Base-by-base conservation (phyloP, 2,888 invertebrate species). In the Gortyna flavago region DNA sequence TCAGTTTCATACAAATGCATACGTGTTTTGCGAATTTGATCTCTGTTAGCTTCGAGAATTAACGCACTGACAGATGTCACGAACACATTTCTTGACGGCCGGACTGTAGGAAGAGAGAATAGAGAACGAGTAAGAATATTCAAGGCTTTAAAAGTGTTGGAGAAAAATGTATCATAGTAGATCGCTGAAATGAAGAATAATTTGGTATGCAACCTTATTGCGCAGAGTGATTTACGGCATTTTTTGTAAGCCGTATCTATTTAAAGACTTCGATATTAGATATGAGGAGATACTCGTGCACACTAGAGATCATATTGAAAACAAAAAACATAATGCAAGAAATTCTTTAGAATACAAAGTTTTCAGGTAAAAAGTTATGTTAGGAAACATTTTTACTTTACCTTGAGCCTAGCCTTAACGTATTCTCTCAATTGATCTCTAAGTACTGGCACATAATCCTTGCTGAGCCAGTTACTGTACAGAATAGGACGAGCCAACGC, bases 391-490 rank as follows among this genome's bases (percentile, higher is more conserved):
- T 61, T n/a, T 25, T 32, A 74, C 16, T 29, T 44, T 91, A 98
- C 99, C 97, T 99, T 99, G 0, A 99, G 97, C 81, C 99, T 97
- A 72, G 99, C 99, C 92, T 99, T 99, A 59, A 99, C 99, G 93
- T 99, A 99, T 92, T 99, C 99, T 38, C 99, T 97, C 44, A 99
- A 97, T 92, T 99, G 99, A 92, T 99, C 99, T 88, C 99, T 97
- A 86, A 99, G 98, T 6, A 99, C 99, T 0, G 99, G 99, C 79
- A 99, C 97, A 92, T 99, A 99, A 95, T 99, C 99, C 95, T 99
- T 99, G 77, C 99, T 99, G 61, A 99, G 96, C 99, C 99, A 99
- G 96, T 99, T 99, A 93, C 99, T 99, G 97, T 99, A 99, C 44
- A 99, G 97, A 87, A 99, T 99, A 0, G 99, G 99, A 74, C 99